Evolutionary conservation across 2,113 vertebrate genomes (phyloP).

Genomic region (Oceanites oceanicus): DNA sequence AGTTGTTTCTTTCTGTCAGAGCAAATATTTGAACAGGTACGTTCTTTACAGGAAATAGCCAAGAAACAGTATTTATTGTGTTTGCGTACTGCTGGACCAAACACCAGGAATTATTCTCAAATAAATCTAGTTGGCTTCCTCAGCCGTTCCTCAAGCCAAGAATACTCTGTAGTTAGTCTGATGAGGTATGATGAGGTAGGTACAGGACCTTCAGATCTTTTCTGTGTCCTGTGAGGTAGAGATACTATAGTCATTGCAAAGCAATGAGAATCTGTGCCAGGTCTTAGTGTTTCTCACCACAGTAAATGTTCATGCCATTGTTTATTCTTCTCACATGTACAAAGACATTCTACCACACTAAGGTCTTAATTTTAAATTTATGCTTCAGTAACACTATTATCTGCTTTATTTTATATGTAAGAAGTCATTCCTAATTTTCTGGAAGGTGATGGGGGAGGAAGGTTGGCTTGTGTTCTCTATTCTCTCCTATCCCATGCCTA

Average conservation of each 20-base stretch:
- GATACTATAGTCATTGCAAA: neutral
- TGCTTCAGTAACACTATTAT: neutral
- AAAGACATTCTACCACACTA: neutral
- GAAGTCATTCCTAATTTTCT: neutral
- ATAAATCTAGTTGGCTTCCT: neutral
- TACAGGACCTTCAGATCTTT: neutral
- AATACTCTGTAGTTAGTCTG: neutral
- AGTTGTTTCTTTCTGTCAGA: neutral
- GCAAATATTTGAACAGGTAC: neutral
- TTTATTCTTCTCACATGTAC: neutral
- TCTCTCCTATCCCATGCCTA: neutral
- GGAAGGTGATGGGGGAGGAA: neutral
- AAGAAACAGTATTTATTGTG: neutral
- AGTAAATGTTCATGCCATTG: neutral
- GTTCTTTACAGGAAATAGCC: neutral
- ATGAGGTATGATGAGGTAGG: neutral
- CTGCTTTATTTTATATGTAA: neutral
- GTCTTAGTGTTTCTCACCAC: neutral
- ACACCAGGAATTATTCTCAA: neutral
- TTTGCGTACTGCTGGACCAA: neutral
- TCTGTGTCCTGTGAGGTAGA: neutral
- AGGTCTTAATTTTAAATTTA: neutral
- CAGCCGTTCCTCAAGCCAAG: neutral
- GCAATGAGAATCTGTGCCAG: neutral
- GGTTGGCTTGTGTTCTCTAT: neutral